These are phyloP conservation scores for Blomia tropicalis DNA, from an alignment of 2,888 invertebrate genomes.

Conservation along the genomic window DNA sequence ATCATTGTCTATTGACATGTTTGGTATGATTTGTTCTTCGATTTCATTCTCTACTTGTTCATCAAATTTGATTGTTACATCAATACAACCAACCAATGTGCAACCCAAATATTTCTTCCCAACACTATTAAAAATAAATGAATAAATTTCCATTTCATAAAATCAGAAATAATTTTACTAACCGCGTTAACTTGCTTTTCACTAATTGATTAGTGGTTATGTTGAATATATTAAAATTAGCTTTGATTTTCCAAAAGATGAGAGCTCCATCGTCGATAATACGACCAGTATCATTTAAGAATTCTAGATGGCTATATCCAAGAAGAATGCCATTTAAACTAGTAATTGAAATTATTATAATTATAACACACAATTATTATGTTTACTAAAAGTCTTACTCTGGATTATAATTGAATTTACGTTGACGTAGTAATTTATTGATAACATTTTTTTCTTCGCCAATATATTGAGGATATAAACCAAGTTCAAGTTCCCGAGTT, in stretches of 20 bases:
- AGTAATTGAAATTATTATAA: not conserved
- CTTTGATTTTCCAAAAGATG: slow-evolving; percentile 19
- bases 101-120: slow-evolving; percentile 11
- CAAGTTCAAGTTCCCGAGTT: slow-evolving; percentile 15
- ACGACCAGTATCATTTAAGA: slow-evolving; percentile 16
- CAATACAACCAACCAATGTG: slow-evolving; percentile 17
- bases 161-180: not conserved
- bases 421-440: slow-evolving; percentile 2
- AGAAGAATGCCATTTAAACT: slow-evolving; percentile 21
- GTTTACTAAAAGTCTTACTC: slow-evolving; percentile 8
- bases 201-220: slow-evolving; percentile 8
- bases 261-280: slow-evolving; percentile 20
- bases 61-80: slow-evolving; percentile 15
- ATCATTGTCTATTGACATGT: slow-evolving; percentile 5
- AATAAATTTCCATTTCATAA: not conserved
- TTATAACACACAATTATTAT: not conserved
- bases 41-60: slow-evolving; percentile 3
- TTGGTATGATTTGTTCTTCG: slow-evolving; percentile 2
- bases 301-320: slow-evolving; percentile 15
- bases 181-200: slow-evolving; percentile 14
- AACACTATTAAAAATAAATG: not conserved
- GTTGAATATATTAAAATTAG: slow-evolving; percentile 15
- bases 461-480: slow-evolving; percentile 16
- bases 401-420: slow-evolving; percentile 23
- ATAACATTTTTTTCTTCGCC: slow-evolving; percentile 17